phyloP scores from a whole-genome alignment of 1,140 invertebrate genomes.

The Steinernema feltiae region DNA sequence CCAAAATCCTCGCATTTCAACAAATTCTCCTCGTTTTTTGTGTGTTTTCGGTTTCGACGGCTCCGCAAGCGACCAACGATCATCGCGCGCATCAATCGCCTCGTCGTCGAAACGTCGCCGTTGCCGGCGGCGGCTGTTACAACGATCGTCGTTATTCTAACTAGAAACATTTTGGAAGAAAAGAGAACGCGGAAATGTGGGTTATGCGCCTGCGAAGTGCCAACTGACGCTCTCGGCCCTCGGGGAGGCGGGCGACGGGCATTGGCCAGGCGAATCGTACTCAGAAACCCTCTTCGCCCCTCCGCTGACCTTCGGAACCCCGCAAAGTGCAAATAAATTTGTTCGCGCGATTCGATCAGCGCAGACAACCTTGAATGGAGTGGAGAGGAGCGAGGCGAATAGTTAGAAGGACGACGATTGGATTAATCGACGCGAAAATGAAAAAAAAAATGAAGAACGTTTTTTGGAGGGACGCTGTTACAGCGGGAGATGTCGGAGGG shows the following conservation, averaged over 20 bases:
- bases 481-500: too few species aligned
- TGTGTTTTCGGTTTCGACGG: not conserved
- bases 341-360: not conserved
- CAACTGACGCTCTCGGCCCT: not conserved
- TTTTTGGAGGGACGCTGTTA: too few species aligned
- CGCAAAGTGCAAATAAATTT: slow-evolving; percentile 7
- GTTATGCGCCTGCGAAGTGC: not conserved
- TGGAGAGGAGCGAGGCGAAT: not conserved
- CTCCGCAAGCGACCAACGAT: not conserved
- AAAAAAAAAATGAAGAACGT: too few species aligned
- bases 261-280: not conserved
- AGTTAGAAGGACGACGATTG: not conserved
- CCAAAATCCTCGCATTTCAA: not conserved
- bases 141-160: not conserved
- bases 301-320: not conserved
- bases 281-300: not conserved
- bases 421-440: not conserved
- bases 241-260: not conserved
- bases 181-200: not conserved
- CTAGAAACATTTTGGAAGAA: not conserved
- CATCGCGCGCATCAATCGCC: too few species aligned
- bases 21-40: not conserved
- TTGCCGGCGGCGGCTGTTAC: not conserved
- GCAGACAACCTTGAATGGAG: not conserved
- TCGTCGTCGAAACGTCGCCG: too few species aligned